Evolutionary conservation across 2,113 vertebrate genomes (phyloP), one percentile per base, ranked within the genome.

Genomic region (Perccottus glenii): DNA sequence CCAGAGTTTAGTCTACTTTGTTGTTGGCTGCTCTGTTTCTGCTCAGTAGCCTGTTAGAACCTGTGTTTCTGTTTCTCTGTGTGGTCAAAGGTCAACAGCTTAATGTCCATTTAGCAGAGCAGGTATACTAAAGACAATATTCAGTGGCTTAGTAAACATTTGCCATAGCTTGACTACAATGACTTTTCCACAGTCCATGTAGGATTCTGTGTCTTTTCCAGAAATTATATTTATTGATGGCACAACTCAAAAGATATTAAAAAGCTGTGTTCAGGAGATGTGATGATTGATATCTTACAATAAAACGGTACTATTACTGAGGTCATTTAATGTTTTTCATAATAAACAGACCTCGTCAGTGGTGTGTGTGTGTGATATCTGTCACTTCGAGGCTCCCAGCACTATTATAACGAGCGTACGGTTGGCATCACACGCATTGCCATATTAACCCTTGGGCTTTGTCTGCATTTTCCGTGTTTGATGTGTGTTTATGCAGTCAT

Each of bases 401-500:
- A 50, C 82, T 85, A 75, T 90, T 88, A 89, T 91, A 91, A 91
- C 60, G 81, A 90, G 88, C 87, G 85, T 74, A 87, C 71, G 88
- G 77, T 87, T 88, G 88, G 80, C 74, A 64, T 89, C 90, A 89
- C 87, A 89, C 75, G 80, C 70, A 62, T 64, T 15, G 79, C 86
- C 88, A 82, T 73, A 89, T 85, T 80, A 85, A 85, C 83, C 90
- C 87, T 11, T 66, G 50, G 85, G 88, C 86, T 70, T 48, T 86
- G 77, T 82, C 53, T 78, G 49, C 16, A 19, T 58, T 65, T 51
- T 65, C 45, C 79, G 59, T 58, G 56, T 58, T 58, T 10, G 8
- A 36, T 80, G 60, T 62, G 61, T 64, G 50, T 78, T 79, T 75
- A 46, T 49, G 57, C 9, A 9, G 19, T 71, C 55, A 75, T n/a